These are phyloP conservation scores for Fringilla coelebs DNA, from an alignment of 2,797 vertebrate genomes.

Conservation along the genomic window DNA sequence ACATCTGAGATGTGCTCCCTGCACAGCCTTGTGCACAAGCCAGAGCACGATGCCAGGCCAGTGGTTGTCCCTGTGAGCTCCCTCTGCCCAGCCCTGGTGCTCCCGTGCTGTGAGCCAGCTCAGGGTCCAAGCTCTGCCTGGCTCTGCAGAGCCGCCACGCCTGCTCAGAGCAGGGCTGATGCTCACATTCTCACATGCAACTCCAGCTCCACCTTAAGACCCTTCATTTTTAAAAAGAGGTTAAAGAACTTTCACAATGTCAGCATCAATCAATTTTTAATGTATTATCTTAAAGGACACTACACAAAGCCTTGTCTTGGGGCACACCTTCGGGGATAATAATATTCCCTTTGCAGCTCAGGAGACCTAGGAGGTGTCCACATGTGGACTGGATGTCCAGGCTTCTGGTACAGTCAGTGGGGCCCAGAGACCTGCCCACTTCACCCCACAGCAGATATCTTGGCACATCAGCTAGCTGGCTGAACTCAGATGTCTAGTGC, in stretches of 20 bases:
- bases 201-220: neutral
- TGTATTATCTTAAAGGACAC: neutral
- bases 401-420: neutral
- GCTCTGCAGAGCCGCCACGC: rapidly evolving
- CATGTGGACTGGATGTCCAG: neutral
- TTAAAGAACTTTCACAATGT: neutral
- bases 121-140: too few species aligned
- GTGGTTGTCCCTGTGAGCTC: neutral
- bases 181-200: neutral
- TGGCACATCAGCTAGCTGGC: neutral
- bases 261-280: neutral
- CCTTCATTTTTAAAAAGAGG: neutral
- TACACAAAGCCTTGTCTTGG: neutral
- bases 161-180: neutral
- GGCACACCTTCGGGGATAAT: neutral
- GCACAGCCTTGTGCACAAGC: neutral
- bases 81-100: neutral
- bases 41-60: neutral
- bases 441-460: neutral
- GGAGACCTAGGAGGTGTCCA: neutral
- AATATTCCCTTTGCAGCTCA: neutral
- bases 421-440: neutral
- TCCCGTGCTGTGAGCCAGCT: too few species aligned
- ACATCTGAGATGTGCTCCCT: neutral
- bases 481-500: neutral